Percentiles rank a stretch among this genome's conserved stretches.
Evolutionary conservation across 1,140 invertebrate genomes (phyloP).

Genomic region (Frieseomelitta varia): DNA sequence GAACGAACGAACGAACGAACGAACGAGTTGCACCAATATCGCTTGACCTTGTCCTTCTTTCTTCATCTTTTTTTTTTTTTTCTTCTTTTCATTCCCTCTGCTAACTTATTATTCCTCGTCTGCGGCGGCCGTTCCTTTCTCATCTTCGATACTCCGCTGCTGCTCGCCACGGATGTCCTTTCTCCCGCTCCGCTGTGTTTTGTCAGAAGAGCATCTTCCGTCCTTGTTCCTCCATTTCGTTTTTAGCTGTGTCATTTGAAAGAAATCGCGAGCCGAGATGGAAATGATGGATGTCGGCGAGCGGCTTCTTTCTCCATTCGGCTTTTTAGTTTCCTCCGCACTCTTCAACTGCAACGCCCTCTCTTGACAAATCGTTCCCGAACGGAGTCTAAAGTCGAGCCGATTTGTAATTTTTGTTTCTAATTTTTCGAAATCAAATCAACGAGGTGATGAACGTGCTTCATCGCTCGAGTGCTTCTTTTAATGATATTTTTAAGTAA

Average conservation of each 20-base stretch:
- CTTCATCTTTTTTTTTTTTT: conserved; percentile 23
- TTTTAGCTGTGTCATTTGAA: neutral
- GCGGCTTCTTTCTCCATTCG: neutral
- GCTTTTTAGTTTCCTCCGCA: neutral
- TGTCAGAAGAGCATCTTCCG: neutral
- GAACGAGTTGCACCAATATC: neutral
- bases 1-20: too few species aligned
- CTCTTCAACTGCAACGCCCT: neutral
- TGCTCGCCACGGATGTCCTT: conserved; percentile 19
- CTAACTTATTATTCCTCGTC: conserved; percentile 52
- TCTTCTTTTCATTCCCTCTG: neutral
- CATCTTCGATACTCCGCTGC: conserved; percentile 46
- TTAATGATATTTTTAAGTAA: too few species aligned
- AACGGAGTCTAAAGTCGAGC: neutral
- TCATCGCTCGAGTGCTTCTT: too few species aligned
- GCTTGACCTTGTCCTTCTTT: conserved; percentile 37
- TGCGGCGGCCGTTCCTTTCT: conserved; percentile 39
- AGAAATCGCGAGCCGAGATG: conserved; percentile 6
- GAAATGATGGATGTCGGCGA: conserved; percentile 6
- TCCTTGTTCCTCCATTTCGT: neutral
- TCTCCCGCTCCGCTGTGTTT: conserved; percentile 42
- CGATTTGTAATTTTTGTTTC: neutral
- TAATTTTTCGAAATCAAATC: neutral
- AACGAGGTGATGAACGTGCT: too few species aligned
- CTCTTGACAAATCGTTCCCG: neutral